Evolutionary conservation across 2,113 vertebrate genomes (phyloP).

Genomic region (Dasyornis broadbenti): DNA sequence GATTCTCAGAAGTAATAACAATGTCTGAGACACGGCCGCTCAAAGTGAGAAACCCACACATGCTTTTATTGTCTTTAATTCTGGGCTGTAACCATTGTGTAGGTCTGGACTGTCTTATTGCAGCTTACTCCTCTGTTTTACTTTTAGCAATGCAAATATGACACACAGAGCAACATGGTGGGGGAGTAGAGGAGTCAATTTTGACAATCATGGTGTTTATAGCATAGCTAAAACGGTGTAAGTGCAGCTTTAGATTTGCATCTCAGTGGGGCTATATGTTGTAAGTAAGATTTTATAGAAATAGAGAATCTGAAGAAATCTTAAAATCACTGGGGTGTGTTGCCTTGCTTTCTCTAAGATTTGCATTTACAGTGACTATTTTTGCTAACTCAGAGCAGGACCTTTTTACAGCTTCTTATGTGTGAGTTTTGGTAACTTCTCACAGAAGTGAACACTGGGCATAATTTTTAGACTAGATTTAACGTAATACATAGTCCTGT

Average conservation of each 20-base stretch:
- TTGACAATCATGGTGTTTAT: background rate
- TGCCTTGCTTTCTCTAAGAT: background rate
- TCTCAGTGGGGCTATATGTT: background rate
- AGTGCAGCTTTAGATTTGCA: background rate
- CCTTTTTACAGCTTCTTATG: background rate
- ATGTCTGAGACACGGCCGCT: background rate
- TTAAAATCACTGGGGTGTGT: accelerated
- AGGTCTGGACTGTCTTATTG: background rate
- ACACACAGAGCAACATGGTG: background rate
- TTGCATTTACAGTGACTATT: background rate
- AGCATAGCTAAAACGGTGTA: background rate
- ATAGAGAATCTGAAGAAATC: background rate
- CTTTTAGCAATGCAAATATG: background rate
- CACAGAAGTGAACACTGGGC: background rate
- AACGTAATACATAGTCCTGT: background rate
- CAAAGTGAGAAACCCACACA: background rate
- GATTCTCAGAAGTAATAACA: background rate
- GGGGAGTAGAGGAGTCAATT: background rate
- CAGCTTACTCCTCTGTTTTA: background rate
- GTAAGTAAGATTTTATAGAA: background rate
- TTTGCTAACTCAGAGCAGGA: background rate
- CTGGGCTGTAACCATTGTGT: background rate
- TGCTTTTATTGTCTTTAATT: background rate
- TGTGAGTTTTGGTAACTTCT: background rate
- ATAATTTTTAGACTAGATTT: background rate